Evolutionary conservation across 2,113 vertebrate genomes (phyloP).

Genomic region (Oxygymnocypris stewartii): DNA sequence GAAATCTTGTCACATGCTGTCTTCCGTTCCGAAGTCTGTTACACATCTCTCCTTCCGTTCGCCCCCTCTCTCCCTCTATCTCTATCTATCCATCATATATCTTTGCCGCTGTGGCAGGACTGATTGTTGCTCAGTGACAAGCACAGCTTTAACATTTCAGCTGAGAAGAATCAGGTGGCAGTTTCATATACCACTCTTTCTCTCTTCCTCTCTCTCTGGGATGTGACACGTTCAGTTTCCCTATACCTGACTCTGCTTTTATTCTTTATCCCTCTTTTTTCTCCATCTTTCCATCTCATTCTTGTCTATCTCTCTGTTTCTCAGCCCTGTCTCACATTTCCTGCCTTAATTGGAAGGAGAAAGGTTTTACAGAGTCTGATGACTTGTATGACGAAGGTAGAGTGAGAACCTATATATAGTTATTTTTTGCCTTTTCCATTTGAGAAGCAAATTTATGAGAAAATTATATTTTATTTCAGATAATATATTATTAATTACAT

Average conservation of each 20-base stretch:
- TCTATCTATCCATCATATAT: constrained; percentile 24
- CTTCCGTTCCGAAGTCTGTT: constrained; percentile 25
- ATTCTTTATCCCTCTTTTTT: constrained; percentile 8
- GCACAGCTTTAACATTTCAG: constrained; percentile 44
- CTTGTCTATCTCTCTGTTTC: constrained; percentile 52
- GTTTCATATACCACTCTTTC: constrained; percentile 1
- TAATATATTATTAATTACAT: background rate
- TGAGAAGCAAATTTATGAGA: background rate
- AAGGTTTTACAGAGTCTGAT: constrained; percentile 22
- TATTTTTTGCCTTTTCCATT: background rate
- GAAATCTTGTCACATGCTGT: constrained; percentile 40
- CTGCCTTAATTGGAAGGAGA: constrained; percentile 33
- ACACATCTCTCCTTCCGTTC: constrained; percentile 22
- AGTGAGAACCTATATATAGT: background rate
- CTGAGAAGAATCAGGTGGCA: constrained; percentile 40
- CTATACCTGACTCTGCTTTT: constrained; percentile 33
- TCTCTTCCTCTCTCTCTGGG: background rate
- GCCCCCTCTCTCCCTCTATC: background rate
- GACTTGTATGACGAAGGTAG: background rate
- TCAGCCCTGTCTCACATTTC: constrained; percentile 30
- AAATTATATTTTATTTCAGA: background rate
- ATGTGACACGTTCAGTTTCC: constrained; percentile 20
- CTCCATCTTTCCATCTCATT: constrained; percentile 25
- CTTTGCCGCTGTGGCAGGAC: constrained; percentile 7
- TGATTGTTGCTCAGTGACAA: constrained; percentile 42